These are phyloP conservation scores for Zapus hudsonius DNA, from an alignment of 2,113 vertebrate species.

Conservation along the genomic window DNA sequence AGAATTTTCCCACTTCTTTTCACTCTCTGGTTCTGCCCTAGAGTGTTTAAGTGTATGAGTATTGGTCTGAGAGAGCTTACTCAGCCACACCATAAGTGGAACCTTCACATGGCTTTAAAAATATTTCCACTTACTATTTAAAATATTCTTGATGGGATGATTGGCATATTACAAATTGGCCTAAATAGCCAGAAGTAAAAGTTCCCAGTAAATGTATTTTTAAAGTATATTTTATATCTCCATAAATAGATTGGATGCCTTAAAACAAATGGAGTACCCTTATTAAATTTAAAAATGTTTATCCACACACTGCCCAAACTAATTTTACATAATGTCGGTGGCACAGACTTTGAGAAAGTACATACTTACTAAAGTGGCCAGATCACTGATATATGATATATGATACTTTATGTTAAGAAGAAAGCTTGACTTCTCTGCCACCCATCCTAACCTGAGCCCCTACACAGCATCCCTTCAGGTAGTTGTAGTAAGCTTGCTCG, in stretches of 20 bases:
- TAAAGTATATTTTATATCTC: slow-evolving; percentile 20
- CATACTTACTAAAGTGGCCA: not conserved
- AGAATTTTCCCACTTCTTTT: not conserved
- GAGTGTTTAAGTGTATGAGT: not conserved
- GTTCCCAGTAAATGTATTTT: not conserved
- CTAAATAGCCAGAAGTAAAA: not conserved
- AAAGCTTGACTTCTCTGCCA: not conserved
- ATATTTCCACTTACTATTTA: not conserved
- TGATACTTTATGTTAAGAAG: not conserved
- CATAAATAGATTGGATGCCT: not conserved
- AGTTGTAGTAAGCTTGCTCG: too few relatives aligned
- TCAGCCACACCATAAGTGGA: not conserved
- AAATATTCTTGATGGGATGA: not conserved
- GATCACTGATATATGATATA: not conserved
- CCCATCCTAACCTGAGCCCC: not conserved
- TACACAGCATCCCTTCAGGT: not conserved
- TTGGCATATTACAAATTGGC: not conserved
- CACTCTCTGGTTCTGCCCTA: not conserved
- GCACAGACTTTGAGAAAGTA: not conserved
- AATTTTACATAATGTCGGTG: not conserved
- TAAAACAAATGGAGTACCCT: slow-evolving; percentile 35
- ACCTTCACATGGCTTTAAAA: not conserved
- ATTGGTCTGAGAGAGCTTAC: not conserved
- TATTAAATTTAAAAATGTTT: not conserved
- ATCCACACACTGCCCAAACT: not conserved